Evolutionary conservation across 2,888 invertebrate genomes (phyloP), one percentile per base, ranked within the genome.

Genomic region (Calliphora vomitoria): DNA sequence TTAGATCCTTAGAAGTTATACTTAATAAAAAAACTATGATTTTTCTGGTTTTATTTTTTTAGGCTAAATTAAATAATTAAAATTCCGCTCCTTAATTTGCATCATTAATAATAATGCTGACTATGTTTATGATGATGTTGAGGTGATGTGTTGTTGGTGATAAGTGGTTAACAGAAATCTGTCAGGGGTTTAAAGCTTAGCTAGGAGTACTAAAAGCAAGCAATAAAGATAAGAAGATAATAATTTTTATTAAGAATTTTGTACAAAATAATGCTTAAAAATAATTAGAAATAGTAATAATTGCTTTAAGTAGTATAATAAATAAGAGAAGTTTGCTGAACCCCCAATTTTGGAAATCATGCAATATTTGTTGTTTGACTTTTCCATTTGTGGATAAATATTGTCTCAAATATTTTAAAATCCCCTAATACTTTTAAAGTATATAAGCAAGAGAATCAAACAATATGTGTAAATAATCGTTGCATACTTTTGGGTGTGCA

Each of bases 31-130:
- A 75, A 78, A 86, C 68, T 86, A 86, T 84, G 83, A 86, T 86
- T 88, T 83, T 72, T 75, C 69, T 74, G 81, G n/a, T 35, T 72
- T 66, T 85, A n/a, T 3, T 69, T 66, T 78, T 72, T 69, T 81
- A 47, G 83, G 80, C 88, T 89, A 92, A 91, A 93, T 92, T 91
- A 92, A 92, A 91, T 93, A 92, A 92, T 93, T 93, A 92, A 92
- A 93, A 92, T 93, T 93, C 91, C 93, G 91, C 92, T 91, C 93
- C 92, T 92, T 92, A 91, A 92, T 92, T 92, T 90, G 81, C 90
- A 89, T 92, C 90, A 91, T 93, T 93, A 91, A 91, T 92, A 91
- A 91, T 81, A 78, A 55, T 25, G 55, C 31, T 71, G 69, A 41
- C 69, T 58, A 47, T 78, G 38, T 53, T 78, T 71, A 68, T 82